These are phyloP conservation scores for Todus mexicanus DNA, from an alignment of 2,797 vertebrate species.

Conservation along the genomic window DNA sequence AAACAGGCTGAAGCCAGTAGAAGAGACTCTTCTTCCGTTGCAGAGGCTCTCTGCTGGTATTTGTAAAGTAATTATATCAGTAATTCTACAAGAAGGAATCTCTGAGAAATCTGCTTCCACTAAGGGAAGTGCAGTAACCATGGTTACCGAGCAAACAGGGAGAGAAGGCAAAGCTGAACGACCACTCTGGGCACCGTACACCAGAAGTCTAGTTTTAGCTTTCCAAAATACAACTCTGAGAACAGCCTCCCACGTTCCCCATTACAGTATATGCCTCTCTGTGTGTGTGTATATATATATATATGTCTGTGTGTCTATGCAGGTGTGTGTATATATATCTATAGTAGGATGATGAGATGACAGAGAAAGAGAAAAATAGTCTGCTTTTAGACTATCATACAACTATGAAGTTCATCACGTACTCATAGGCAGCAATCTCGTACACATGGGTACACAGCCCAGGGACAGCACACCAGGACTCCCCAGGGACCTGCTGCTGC, in stretches of 20 bases:
- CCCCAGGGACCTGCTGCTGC: neutral
- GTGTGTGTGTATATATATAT: neutral
- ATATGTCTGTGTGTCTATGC: neutral
- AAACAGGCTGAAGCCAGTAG: neutral
- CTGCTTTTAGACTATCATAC: neutral
- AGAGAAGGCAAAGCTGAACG: neutral
- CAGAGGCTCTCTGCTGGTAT: neutral
- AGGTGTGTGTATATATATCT: neutral
- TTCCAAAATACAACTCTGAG: neutral
- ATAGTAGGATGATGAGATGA: neutral
- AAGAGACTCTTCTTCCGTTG: neutral
- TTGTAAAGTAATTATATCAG: constrained; percentile 1
- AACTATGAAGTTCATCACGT: neutral
- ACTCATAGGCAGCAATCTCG: neutral
- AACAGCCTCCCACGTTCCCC: neutral
- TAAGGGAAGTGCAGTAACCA: constrained; percentile 30
- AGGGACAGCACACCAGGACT: neutral
- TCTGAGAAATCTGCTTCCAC: neutral
- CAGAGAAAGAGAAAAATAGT: neutral
- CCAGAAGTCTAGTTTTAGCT: constrained; percentile 21
- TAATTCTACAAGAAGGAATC: constrained; percentile 1
- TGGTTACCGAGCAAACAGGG: constrained; percentile 27
- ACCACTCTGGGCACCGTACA: neutral
- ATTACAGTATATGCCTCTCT: neutral
- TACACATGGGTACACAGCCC: neutral